These are phyloP conservation scores for Columba guinea DNA, from an alignment of 2,797 vertebrate genomes.

Conservation along the genomic window DNA sequence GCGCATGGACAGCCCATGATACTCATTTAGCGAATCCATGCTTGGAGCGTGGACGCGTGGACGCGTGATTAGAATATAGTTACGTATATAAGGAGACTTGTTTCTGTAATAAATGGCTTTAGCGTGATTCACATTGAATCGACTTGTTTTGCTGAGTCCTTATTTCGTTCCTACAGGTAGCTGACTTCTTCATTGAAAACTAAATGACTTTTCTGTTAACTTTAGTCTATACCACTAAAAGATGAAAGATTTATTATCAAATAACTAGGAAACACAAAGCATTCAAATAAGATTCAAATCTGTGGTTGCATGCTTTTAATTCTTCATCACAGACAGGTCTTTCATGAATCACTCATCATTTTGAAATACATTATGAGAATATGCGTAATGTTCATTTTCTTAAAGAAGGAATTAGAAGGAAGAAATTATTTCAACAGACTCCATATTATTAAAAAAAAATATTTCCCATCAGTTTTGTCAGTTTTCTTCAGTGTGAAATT, in stretches of 20 bases:
- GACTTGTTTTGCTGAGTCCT: too few relatives aligned
- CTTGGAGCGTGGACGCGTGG: too few relatives aligned
- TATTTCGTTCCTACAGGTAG: not conserved
- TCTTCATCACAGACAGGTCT: conserved; percentile 40
- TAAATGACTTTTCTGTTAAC: conserved; percentile 51
- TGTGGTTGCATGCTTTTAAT: conserved; percentile 44
- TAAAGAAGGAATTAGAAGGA: conserved; percentile 43
- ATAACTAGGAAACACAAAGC: conserved; percentile 55
- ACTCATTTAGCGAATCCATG: too few relatives aligned
- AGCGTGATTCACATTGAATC: too few relatives aligned
- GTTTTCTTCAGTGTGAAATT: not conserved
- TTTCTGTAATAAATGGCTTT: too few relatives aligned
- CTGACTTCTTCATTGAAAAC: conserved; percentile 50
- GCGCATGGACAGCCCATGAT: too few relatives aligned
- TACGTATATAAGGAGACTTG: too few relatives aligned
- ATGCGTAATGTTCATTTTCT: conserved; percentile 29
- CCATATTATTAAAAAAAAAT: not conserved
- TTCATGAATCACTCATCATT: conserved; percentile 47
- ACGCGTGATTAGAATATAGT: too few relatives aligned
- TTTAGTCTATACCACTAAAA: conserved; percentile 52
- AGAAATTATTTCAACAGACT: conserved; percentile 49
- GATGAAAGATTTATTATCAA: conserved; percentile 56
- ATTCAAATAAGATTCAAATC: conserved; percentile 60
- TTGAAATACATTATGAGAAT: conserved; percentile 43
- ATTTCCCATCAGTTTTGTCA: conserved; percentile 10